Base-by-base conservation (phyloP, 2,888 invertebrate genomes). In the Incurvaria masculella region DNA sequence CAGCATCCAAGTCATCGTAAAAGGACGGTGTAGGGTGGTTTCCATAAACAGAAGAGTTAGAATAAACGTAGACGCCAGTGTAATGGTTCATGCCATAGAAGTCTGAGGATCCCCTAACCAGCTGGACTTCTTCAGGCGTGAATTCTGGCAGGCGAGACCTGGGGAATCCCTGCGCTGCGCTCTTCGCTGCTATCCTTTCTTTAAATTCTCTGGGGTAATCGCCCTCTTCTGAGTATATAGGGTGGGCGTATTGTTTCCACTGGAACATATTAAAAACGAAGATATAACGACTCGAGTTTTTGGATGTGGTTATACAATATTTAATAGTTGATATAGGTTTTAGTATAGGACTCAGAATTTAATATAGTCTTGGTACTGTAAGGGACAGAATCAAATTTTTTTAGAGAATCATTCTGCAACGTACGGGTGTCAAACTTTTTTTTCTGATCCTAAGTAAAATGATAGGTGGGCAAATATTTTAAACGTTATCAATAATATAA, bases 121-220 rank as follows among this genome's bases (percentile, higher is more conserved):
- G 62, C 1, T 52, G 53, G 8, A 55, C 60, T 61, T 81, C 79
- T 44, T 71, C 66, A 14, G 62, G 58, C 0, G 72, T 69, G 55
- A 80, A 79, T n/a, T 58, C 56, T 0, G 80, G 80, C 42, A 81
- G 56, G 1, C 80, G 64, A 1, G 81, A 79, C 33, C 59, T 53
- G 0, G 60, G 46, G 54, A 63, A 72, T 0, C 79, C 78, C 57
- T 81, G 76, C 4, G 57, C 55, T 8, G 59, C 59, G 50, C 80
- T 79, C 51, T 72, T 76, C 14, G 62, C 60, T 0, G 72, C 78
- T 0, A 83, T 64, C 20, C 58, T 58, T n/a, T 72, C 61, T 18
- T 69, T 65, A 47, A 83, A 59, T 21, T 79, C 64, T 16, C 69
- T 62, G 0, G 81, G 82, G 54, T 80, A 83, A 52, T 81, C 79